Evolutionary conservation across 1,140 invertebrate genomes (phyloP).

Genomic region (Aphis gossypii): DNA sequence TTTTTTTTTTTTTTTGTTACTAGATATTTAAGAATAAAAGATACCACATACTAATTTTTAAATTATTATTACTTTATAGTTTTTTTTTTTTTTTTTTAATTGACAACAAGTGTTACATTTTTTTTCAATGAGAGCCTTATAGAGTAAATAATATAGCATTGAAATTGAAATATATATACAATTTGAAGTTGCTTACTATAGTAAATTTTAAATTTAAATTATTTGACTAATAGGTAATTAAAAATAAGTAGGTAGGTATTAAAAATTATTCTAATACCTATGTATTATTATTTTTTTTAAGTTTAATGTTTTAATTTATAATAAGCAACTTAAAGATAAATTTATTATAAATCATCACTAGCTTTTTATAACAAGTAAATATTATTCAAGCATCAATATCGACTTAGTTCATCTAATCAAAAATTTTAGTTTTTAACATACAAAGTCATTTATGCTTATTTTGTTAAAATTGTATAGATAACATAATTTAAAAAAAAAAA

Average conservation of each 20-base stretch:
- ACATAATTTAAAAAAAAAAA: neutral
- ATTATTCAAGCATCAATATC: neutral
- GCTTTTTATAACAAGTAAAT: neutral
- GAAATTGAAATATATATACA: neutral
- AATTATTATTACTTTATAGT: neutral
- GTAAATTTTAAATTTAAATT: neutral
- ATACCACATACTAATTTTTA: no score
- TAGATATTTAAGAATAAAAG: no score
- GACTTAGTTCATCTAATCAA: neutral
- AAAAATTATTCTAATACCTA: neutral
- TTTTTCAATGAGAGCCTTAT: neutral
- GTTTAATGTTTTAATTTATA: neutral
- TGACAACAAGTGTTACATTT: no score
- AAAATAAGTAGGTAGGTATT: neutral
- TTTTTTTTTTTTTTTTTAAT: neutral
- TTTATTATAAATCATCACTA: neutral
- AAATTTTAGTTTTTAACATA: neutral
- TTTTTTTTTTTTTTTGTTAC: no score
- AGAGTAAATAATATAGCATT: conserved; percentile 1
- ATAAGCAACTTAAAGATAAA: neutral
- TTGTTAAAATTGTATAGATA: neutral
- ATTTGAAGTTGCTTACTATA: neutral
- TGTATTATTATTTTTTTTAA: neutral
- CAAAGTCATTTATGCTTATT: neutral
- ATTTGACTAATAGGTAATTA: neutral